These are phyloP conservation scores for Camptogramma bilineatum DNA, from an alignment of 2,888 invertebrate species.

Conservation along the genomic window DNA sequence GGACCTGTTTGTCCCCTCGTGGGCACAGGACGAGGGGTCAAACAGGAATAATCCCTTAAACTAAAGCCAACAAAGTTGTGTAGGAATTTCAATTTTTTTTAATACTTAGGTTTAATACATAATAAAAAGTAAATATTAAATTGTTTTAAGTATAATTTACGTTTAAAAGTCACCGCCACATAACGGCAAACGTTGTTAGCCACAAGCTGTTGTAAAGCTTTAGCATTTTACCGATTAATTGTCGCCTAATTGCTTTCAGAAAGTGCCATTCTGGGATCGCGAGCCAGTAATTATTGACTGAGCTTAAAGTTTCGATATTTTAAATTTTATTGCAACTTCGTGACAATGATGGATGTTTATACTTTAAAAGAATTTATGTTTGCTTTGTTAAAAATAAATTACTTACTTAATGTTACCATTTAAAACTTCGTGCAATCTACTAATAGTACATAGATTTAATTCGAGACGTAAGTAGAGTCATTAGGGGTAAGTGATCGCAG, in stretches of 20 bases:
- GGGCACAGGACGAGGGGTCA: no score
- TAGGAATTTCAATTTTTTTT: no score
- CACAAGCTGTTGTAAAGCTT: conserved; percentile 23
- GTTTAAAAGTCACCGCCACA: not conserved
- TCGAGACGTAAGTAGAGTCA: no score
- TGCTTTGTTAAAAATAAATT: not conserved
- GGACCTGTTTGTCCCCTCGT: no score
- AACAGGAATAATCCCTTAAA: no score
- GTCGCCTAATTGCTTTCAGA: conserved; percentile 52
- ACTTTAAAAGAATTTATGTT: not conserved
- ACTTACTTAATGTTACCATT: no score
- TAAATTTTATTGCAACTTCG: conserved; percentile 13
- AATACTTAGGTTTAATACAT: no score
- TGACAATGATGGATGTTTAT: conserved; percentile 3
- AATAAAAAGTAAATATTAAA: not conserved
- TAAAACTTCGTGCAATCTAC: no score
- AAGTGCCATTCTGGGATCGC: conserved; percentile 51
- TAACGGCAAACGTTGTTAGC: not conserved
- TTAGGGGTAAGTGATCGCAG: no score
- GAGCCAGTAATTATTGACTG: conserved; percentile 18
- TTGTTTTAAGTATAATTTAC: not conserved
- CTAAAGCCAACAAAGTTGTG: no score
- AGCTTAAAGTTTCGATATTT: conserved; percentile 16
- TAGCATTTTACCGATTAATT: conserved; percentile 55
- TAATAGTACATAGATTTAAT: no score